Base-by-base conservation (phyloP, 2,797 vertebrate genomes). In the Percopsis omiscomaycus region DNA sequence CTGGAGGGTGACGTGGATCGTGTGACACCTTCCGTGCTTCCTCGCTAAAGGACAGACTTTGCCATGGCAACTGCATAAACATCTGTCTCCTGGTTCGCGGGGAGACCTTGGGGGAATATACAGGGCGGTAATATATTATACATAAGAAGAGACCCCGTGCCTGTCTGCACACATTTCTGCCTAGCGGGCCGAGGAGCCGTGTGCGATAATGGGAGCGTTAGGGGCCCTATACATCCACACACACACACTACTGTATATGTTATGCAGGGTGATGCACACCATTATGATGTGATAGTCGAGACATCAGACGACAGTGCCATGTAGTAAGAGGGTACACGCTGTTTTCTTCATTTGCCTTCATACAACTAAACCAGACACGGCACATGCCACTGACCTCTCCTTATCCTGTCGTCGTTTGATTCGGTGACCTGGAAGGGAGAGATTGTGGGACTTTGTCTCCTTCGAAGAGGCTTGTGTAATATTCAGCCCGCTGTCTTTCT, bases 61-160 rank as follows among this genome's bases (percentile, higher is more conserved):
- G 44, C 86, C 84, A 90, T 91, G 87, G 87, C 77, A 89, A 92
- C 90, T 73, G 83, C 82, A 89, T 86, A 83, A 90, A 90, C 88
- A 87, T 83, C 82, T 81, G 75, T 75, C 71, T 74, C 49, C 61
- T 73, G 62, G 64, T 83, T 81, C 51, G 73, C 60, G 58, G 52
- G 63, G 72, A 60, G 71, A 66, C 82, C 77, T 75, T 30, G 0
- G 73, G 80, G 75, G 73, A 82, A 78, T 68, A 79, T 77, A 68
- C 61, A 72, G 71, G 58, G 64, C 69, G 64, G 59, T 47, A 75
- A 77, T 82, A 74, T 88, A 66, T 84, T 81, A 78, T 60, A 77
- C 63, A 73, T 74, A 77, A 56, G 55, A 64, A 63, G 66, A 69
- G 52, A 57, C 55, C 16, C 12, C n/a, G 28, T 16, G 80, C 27